These are phyloP conservation scores for Lasioglossum leucozonium DNA, from an alignment of 2,888 invertebrate genomes.

Conservation along the genomic window DNA sequence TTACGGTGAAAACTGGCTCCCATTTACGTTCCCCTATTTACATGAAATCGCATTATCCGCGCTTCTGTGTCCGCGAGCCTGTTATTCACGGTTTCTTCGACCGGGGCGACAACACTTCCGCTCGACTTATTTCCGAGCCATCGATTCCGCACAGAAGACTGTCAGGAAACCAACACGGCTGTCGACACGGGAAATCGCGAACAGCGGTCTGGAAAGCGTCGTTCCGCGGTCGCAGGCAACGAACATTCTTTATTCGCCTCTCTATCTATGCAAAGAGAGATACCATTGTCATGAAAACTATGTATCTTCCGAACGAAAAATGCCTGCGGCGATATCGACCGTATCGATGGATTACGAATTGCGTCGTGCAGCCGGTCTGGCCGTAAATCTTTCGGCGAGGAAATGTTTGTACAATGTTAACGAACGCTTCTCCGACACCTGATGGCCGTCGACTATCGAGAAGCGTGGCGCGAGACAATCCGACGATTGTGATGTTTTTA, in stretches of 20 bases:
- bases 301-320: not conserved
- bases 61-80: not conserved
- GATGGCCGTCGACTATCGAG: too few species aligned
- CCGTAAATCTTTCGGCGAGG: not conserved
- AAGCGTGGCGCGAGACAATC: too few species aligned
- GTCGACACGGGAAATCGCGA: constrained; percentile 42
- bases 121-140: constrained; percentile 58
- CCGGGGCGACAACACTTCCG: constrained; percentile 43
- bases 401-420: not conserved
- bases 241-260: not conserved
- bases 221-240: not conserved
- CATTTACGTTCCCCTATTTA: not conserved
- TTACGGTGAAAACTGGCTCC: not conserved
- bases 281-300: not conserved
- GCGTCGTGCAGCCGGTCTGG: not conserved
- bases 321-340: not conserved
- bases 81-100: constrained; percentile 6
- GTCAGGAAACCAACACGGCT: constrained; percentile 58
- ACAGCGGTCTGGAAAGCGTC: constrained; percentile 24
- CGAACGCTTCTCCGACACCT: too few species aligned
- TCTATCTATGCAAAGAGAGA: not conserved
- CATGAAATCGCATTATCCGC: constrained; percentile 18
- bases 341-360: not conserved
- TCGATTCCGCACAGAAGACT: constrained; percentile 68
- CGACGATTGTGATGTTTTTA: too few species aligned